Conservation (phyloP, 2,888 invertebrate species). For the Stenurella melanura region DNA sequence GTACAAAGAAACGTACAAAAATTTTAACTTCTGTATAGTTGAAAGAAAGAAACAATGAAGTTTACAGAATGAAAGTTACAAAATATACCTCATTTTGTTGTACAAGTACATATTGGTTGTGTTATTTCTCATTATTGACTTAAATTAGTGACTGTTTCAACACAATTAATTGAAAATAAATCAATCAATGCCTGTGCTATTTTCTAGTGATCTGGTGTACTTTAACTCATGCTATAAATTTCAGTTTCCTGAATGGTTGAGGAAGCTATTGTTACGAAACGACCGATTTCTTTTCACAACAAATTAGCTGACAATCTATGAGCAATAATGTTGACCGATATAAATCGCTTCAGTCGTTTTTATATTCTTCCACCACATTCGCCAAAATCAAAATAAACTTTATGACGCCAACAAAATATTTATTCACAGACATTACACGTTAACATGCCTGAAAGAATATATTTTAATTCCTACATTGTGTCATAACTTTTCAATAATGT, state of each 20-base stretch:
- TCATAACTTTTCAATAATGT: too few relatives aligned
- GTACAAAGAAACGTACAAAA: too few relatives aligned
- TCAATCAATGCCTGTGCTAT: neutral
- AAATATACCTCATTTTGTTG: too few relatives aligned
- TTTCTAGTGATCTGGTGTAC: neutral
- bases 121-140: neutral
- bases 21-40: too few relatives aligned
- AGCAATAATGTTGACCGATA: conserved; percentile 26
- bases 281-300: conserved; percentile 19
- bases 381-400: conserved; percentile 26
- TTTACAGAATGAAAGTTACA: too few relatives aligned
- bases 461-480: too few relatives aligned
- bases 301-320: conserved; percentile 32
- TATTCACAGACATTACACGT: neutral
- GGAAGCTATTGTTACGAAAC: conserved; percentile 15
- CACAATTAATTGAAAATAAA: neutral
- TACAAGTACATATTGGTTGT: too few relatives aligned
- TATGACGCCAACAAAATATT: conserved; percentile 21
- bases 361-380: conserved; percentile 12
- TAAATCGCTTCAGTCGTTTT: conserved; percentile 25
- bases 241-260: neutral
- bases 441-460: too few relatives aligned
- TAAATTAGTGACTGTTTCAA: neutral
- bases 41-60: too few relatives aligned
- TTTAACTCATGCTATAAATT: conserved; percentile 1